Evolutionary conservation across 2,888 invertebrate genomes (phyloP), one percentile per base, ranked within the genome.

Genomic region (Punctoribates punctum): DNA sequence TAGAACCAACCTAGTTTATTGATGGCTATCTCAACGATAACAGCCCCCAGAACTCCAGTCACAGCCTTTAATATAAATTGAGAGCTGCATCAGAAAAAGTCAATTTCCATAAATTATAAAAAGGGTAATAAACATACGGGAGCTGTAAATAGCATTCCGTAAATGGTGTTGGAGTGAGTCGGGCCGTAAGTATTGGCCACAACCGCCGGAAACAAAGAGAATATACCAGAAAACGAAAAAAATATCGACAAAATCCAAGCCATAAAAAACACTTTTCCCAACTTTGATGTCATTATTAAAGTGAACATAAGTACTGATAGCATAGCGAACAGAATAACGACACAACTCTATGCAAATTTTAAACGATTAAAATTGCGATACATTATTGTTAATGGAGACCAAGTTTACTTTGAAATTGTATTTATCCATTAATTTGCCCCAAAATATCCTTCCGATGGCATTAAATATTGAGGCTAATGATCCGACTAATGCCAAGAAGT

Each of bases 381-480:
- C 20, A 27, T 38, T 62, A n/a, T 62, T 20, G 34, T 17, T 15
- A 62, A 77, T 42, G 17, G 42, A 38, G 29, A 25, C 4, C 25
- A 57, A 42, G 34, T 29, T 42, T 34, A 76, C 76, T 51, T 73
- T 84, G 79, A 84, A 85, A 51, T 83, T 82, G 23, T 82, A 83
- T 77, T 80, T 82, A 79, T 86, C 86, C 73, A 83, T 83, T 27
- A 85, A 46, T 29, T 81, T 78, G 15, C 86, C 86, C 86, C 86
- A 86, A 25, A 83, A 78, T 17, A 86, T 83, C 51, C 86, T 79
- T 3, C 85, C 85, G 6, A 78, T 78, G 6, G 84, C 83, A 80
- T 86, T 86, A 75, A 83, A 85, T 23, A 86, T 80, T 1, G 85
- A 83, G 1, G 85, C 84, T 25, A 85, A 77, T 0, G 85, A 83